Conservation (phyloP, 92 coral and sea anemone species). For the Heliopora coerulea region DNA sequence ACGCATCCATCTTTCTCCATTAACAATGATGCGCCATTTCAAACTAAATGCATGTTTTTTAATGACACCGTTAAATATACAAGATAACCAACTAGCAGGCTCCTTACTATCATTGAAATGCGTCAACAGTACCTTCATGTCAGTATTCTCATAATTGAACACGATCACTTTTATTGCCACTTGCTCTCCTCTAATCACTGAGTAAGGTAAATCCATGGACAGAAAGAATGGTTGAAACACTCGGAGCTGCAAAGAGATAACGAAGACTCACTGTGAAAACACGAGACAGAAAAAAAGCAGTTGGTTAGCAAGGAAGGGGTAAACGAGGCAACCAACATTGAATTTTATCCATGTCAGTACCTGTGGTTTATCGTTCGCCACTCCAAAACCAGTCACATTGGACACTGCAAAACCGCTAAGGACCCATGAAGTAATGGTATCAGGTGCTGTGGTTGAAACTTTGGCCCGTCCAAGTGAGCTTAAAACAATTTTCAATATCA, state of each 20-base stretch:
- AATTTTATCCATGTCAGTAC: too few species aligned
- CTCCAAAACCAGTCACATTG: constrained; percentile 77
- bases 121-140: constrained; percentile 61
- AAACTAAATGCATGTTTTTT: too few species aligned
- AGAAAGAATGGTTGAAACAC: constrained; percentile 97
- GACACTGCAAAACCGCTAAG: constrained; percentile 95
- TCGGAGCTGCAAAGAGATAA: constrained; percentile 56
- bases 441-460: constrained; percentile 70
- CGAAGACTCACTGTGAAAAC: not conserved
- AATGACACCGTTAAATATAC: too few species aligned
- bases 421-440: constrained; percentile 98
- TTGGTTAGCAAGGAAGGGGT: too few species aligned
- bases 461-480: constrained; percentile 73
- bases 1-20: too few species aligned
- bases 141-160: constrained; percentile 70
- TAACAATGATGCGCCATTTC: too few species aligned
- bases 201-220: constrained; percentile 85
- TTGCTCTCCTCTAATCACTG: constrained; percentile 90
- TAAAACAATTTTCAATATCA: not conserved
- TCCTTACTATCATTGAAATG: too few species aligned
- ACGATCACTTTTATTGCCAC: constrained; percentile 82
- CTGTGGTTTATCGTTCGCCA: constrained; percentile 69
- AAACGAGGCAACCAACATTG: too few species aligned
- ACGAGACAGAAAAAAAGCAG: too few species aligned
- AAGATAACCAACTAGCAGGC: too few species aligned